phyloP scores from a whole-genome alignment of 2,113 vertebrate species.

The Cettia cetti region DNA sequence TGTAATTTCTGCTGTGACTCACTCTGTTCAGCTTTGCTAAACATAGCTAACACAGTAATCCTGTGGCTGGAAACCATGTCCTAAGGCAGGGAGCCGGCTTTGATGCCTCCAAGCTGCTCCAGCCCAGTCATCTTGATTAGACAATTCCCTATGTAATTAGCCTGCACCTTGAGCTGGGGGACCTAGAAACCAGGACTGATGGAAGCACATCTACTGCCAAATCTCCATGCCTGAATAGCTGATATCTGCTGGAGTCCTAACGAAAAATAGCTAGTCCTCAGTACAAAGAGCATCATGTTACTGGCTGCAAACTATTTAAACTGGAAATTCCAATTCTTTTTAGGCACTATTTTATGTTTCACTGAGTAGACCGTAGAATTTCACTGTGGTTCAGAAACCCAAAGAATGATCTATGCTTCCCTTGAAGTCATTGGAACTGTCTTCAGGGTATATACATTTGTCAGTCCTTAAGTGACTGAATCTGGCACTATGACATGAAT shows the following conservation, averaged over 20 bases:
- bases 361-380: neutral
- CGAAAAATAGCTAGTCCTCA: neutral
- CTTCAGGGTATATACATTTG: neutral
- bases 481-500: neutral
- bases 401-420: neutral
- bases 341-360: neutral
- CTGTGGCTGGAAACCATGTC: neutral
- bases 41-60: neutral
- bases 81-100: neutral
- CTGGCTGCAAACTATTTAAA: neutral
- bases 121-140: neutral
- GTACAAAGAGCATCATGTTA: neutral
- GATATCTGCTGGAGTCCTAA: neutral
- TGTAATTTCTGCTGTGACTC: neutral
- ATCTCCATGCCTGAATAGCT: neutral
- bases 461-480: neutral
- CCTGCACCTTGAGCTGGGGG: neutral
- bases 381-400: neutral
- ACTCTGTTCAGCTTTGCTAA: neutral
- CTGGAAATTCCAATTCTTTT: neutral
- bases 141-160: neutral
- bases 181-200: neutral
- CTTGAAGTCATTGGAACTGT: neutral
- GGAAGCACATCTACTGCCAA: neutral
- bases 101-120: neutral